Conservation (phyloP, 2,888 invertebrate species). For the Ligdia adustata region DNA sequence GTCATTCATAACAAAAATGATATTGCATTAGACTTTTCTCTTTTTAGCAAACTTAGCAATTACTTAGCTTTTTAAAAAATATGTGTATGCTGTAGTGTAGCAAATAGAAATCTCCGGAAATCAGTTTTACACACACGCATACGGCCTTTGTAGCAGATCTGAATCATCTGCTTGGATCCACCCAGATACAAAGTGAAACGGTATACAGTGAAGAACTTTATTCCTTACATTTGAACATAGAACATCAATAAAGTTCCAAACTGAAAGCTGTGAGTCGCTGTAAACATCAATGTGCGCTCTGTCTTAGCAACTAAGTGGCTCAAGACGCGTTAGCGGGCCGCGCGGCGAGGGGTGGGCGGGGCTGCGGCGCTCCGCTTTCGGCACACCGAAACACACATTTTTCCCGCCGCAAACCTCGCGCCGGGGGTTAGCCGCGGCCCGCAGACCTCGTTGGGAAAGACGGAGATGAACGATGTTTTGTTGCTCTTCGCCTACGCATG, state of each 20-base stretch:
- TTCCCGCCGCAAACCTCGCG: conserved; percentile 85
- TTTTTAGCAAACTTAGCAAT: no score
- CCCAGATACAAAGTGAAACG: no score
- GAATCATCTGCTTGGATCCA: no score
- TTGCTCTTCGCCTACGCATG: conserved; percentile 64
- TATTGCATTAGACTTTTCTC: no score
- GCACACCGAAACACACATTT: conserved; percentile 85
- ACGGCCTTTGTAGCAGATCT: no score
- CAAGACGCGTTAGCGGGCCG: conserved; percentile 81
- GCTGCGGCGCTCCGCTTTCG: conserved; percentile 81
- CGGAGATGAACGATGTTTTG: conserved; percentile 50
- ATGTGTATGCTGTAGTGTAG: no score
- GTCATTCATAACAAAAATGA: no score
- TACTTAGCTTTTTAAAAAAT: no score
- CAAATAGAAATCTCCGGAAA: no score
- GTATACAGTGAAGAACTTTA: no score
- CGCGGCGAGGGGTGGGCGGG: conserved; percentile 52
- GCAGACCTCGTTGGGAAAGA: conserved; percentile 78
- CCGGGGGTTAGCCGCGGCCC: conserved; percentile 84
- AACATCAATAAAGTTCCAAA: neutral
- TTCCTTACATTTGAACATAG: no score
- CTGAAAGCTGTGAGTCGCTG: neutral
- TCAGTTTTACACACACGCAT: no score
- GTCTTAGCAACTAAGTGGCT: conserved; percentile 83
- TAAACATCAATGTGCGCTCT: conserved; percentile 62